These are phyloP conservation scores for Holcopasites calliopsidis DNA, from an alignment of 1,140 invertebrate genomes.

Conservation along the genomic window DNA sequence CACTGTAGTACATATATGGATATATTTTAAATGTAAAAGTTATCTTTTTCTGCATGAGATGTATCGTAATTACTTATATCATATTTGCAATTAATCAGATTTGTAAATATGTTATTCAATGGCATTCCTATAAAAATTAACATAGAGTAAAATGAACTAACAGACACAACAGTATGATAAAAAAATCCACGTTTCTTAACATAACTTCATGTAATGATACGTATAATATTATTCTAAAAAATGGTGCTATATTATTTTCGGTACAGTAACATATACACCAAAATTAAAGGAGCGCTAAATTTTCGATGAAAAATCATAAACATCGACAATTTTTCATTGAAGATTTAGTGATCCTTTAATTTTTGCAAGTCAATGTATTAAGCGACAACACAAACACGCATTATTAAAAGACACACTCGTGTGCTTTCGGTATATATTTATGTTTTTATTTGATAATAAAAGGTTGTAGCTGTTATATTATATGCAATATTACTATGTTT, in stretches of 20 bases:
- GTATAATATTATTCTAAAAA: background rate
- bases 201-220: background rate
- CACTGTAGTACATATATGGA: background rate
- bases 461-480: background rate
- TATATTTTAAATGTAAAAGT: slow-evolving; percentile 4
- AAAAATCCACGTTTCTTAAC: background rate
- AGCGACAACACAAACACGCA: background rate
- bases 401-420: background rate
- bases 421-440: background rate
- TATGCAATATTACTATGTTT: slow-evolving; percentile 16
- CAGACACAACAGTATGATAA: background rate
- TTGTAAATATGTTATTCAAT: background rate
- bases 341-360: no score
- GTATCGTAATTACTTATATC: background rate
- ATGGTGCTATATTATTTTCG: background rate
- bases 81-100: background rate
- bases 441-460: slow-evolving; percentile 21
- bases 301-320: no score
- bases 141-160: background rate
- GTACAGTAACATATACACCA: background rate
- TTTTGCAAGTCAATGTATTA: no score
- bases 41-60: slow-evolving; percentile 41
- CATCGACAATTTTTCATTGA: no score
- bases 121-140: background rate
- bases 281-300: no score